A percentile compares a stretch with the other conserved stretches of the same genome.
Evolutionary conservation across 92 coral and sea anemone species (phyloP).

Genomic region (Micromussa lordhowensis): DNA sequence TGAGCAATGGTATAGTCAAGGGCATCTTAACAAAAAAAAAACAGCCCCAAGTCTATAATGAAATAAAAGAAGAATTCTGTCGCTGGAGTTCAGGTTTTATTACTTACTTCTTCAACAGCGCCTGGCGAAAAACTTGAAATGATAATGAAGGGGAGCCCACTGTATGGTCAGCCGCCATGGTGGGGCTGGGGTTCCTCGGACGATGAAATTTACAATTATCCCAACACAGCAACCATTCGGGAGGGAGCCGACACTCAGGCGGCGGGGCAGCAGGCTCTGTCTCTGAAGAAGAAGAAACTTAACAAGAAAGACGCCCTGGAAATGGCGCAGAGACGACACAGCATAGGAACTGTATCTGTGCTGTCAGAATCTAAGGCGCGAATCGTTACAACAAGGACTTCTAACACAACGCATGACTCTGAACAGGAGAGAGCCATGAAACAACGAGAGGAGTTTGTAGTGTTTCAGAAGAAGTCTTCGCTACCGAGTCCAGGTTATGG

Average conservation of each 20-base stretch:
- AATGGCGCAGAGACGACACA: slow-evolving; percentile 44
- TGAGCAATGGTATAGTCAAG: too few relatives aligned
- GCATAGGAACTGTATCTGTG: slow-evolving; percentile 60
- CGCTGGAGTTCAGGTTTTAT: not conserved
- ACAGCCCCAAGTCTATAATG: too few relatives aligned
- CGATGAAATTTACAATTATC: slow-evolving; percentile 81
- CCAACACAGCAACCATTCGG: slow-evolving; percentile 75
- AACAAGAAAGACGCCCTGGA: slow-evolving; percentile 51
- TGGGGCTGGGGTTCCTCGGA: slow-evolving; percentile 96
- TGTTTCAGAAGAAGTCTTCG: slow-evolving; percentile 50
- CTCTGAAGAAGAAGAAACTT: slow-evolving; percentile 52
- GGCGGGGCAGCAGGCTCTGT: slow-evolving; percentile 31
- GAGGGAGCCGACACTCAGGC: slow-evolving; percentile 33
- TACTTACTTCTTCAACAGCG: slow-evolving; percentile 10
- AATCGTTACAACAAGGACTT: slow-evolving; percentile 51
- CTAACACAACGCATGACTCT: slow-evolving; percentile 18
- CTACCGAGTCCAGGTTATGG: slow-evolving; percentile 32
- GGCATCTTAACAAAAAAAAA: too few relatives aligned
- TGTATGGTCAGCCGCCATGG: slow-evolving; percentile 95
- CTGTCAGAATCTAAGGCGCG: slow-evolving; percentile 60
- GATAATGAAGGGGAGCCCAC: slow-evolving; percentile 72
- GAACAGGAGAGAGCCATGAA: slow-evolving; percentile 26
- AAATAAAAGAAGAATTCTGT: not conserved
- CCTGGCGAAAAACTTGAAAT: slow-evolving; percentile 58
- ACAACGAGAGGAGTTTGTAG: slow-evolving; percentile 47